phyloP scores from a whole-genome alignment of 2,888 invertebrate genomes.

The Microdon myrmicae region DNA sequence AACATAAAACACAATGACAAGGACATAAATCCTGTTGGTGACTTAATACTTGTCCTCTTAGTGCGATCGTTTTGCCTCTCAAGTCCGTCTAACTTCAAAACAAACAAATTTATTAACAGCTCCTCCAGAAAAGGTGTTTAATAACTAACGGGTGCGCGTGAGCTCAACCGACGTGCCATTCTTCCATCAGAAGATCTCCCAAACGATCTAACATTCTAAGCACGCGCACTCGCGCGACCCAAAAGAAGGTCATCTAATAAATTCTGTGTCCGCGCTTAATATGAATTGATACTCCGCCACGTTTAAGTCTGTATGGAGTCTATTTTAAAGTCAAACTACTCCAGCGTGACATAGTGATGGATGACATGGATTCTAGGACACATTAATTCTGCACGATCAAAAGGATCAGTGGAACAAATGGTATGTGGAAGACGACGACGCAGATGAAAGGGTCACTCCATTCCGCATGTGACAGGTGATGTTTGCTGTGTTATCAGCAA shows the following conservation, averaged over 20 bases:
- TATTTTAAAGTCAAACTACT: constrained; percentile 37
- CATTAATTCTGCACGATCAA: constrained; percentile 30
- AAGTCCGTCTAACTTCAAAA: no score
- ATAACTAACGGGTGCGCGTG: constrained; percentile 31
- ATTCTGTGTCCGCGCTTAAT: constrained; percentile 38
- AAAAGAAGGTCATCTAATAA: constrained; percentile 50
- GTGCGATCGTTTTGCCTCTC: no score
- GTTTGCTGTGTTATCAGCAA: constrained; percentile 37
- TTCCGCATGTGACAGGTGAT: constrained; percentile 33
- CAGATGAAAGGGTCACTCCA: constrained; percentile 31
- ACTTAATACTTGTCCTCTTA: no score
- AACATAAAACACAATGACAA: no score
- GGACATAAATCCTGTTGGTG: no score
- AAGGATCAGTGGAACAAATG: constrained; percentile 26
- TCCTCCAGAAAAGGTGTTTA: constrained; percentile 29
- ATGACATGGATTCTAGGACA: constrained; percentile 45
- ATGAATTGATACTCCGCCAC: constrained; percentile 36
- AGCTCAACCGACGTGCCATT: constrained; percentile 17
- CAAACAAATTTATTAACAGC: constrained; percentile 41
- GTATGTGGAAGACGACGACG: no score
- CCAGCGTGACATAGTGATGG: constrained; percentile 41
- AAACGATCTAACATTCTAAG: constrained; percentile 45
- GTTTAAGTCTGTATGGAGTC: constrained; percentile 18
- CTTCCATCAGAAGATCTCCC: no score
- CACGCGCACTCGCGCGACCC: constrained; percentile 14